A percentile compares a stretch with the other conserved stretches of the same genome.
Evolutionary conservation across 37 sponge, comb jelly and placozoan species (phyloP).

Genomic region (Axinella damicornis): DNA sequence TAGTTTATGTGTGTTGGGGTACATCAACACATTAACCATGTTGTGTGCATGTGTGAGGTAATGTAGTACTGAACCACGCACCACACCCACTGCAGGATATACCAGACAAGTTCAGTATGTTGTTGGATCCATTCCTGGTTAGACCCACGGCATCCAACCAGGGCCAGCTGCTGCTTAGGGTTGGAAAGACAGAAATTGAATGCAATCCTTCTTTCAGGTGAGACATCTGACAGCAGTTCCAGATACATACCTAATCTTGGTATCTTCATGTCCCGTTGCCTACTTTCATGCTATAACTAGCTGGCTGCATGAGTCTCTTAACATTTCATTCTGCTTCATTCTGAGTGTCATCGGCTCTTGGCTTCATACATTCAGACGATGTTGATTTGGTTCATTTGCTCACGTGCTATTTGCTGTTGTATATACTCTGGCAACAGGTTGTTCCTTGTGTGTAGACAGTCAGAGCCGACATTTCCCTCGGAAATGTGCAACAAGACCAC

Average conservation of each 20-base stretch:
- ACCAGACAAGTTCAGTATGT: constrained; percentile 17
- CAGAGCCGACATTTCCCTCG: constrained; percentile 46
- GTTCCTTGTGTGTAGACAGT: constrained; percentile 38
- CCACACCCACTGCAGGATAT: constrained; percentile 9
- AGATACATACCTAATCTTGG: background rate
- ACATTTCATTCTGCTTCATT: too few relatives aligned
- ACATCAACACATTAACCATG: too few relatives aligned
- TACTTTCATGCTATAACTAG: too few relatives aligned
- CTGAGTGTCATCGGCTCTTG: too few relatives aligned
- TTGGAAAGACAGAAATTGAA: constrained; percentile 34
- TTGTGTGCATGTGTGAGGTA: too few relatives aligned
- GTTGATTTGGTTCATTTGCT: background rate
- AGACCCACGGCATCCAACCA: background rate
- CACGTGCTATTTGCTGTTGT: too few relatives aligned
- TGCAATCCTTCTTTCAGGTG: constrained; percentile 42
- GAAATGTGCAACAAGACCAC: constrained; percentile 71
- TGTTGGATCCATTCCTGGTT: constrained; percentile 33
- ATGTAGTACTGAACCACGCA: too few relatives aligned
- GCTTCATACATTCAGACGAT: too few relatives aligned
- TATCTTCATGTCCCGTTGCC: too few relatives aligned
- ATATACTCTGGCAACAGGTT: constrained; percentile 16
- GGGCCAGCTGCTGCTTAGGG: background rate
- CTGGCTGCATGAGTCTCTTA: too few relatives aligned
- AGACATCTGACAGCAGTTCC: too few relatives aligned
- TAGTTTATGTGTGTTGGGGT: too few relatives aligned